A percentile compares a stretch with the other conserved stretches of the same genome.
Conservation (phyloP, 64 coral and sea anemone genomes). For the Pocillopora damicornis region DNA sequence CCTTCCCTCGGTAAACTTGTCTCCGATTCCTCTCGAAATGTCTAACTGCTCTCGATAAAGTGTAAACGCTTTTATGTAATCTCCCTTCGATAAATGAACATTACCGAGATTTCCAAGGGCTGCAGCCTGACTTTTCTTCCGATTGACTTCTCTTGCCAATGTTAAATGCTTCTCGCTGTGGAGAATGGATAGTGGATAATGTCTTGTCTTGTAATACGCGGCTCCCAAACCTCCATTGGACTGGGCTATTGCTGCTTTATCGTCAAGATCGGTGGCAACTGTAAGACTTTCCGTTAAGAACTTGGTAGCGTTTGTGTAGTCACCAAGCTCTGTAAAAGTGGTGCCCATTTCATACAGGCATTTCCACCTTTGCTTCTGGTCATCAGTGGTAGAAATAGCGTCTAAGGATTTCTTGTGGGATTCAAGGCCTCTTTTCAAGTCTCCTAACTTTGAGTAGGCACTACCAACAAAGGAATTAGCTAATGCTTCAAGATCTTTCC, state of each 20-base stretch:
- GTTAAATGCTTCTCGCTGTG: conserved; percentile 6
- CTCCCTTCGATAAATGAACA: neutral
- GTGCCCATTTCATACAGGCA: neutral
- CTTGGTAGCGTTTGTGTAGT: neutral
- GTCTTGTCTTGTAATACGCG: neutral
- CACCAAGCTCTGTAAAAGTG: neutral
- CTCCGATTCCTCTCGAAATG: neutral
- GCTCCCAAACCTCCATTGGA: neutral
- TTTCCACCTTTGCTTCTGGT: conserved; percentile 36
- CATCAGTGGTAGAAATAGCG: conserved; percentile 16
- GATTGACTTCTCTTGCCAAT: neutral
- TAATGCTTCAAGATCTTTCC: conserved; percentile 28
- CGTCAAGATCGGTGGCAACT: neutral
- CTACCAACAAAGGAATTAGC: conserved; percentile 23
- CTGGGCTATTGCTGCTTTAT: neutral
- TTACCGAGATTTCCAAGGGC: conserved; percentile 5
- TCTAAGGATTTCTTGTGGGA: conserved; percentile 16
- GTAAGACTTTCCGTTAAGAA: conserved; percentile 9
- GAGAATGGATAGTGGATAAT: neutral
- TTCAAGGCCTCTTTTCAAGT: conserved; percentile 21
- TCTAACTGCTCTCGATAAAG: conserved; percentile 1
- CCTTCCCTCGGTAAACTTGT: conserved; percentile 1
- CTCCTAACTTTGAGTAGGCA: conserved; percentile 35
- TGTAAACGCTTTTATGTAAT: neutral
- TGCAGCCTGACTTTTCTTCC: neutral